Percentiles rank a stretch among this genome's conserved stretches.
These are phyloP conservation scores for Plusia festucae DNA, from an alignment of 2,888 invertebrate species.

Conservation along the genomic window DNA sequence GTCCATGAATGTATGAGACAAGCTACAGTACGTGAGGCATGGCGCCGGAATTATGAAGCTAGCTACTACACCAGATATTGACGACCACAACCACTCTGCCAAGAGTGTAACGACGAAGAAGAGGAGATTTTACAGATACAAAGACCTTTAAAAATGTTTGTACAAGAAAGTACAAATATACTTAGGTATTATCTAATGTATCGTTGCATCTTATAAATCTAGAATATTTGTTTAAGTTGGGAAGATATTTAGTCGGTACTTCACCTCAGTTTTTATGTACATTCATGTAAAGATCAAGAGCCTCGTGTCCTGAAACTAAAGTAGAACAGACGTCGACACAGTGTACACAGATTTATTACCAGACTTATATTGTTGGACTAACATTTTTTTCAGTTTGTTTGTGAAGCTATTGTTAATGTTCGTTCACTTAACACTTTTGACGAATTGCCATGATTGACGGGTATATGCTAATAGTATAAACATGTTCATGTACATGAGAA, in stretches of 20 bases:
- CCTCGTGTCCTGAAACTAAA: constrained; percentile 22
- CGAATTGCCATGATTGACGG: constrained; percentile 51
- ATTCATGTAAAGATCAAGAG: constrained; percentile 16
- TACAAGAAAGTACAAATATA: background rate
- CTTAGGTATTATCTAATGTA: background rate
- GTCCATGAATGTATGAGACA: too few relatives aligned
- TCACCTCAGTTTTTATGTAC: background rate
- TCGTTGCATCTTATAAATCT: background rate
- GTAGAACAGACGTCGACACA: constrained; percentile 27
- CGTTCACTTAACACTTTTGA: constrained; percentile 58
- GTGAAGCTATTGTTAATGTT: constrained; percentile 50
- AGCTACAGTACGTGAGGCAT: too few relatives aligned
- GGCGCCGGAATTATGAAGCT: too few relatives aligned
- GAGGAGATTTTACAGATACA: background rate
- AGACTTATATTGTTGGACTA: background rate
- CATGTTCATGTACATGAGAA: constrained; percentile 51
- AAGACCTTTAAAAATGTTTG: background rate
- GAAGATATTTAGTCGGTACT: background rate
- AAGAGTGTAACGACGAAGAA: too few relatives aligned
- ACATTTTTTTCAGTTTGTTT: constrained; percentile 35
- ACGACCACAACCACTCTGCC: too few relatives aligned
- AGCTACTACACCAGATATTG: too few relatives aligned
- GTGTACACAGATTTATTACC: constrained; percentile 20
- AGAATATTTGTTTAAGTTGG: background rate
- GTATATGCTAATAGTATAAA: constrained; percentile 59